phyloP scores from a whole-genome alignment of 2,113 vertebrate species.

The Apus apus region DNA sequence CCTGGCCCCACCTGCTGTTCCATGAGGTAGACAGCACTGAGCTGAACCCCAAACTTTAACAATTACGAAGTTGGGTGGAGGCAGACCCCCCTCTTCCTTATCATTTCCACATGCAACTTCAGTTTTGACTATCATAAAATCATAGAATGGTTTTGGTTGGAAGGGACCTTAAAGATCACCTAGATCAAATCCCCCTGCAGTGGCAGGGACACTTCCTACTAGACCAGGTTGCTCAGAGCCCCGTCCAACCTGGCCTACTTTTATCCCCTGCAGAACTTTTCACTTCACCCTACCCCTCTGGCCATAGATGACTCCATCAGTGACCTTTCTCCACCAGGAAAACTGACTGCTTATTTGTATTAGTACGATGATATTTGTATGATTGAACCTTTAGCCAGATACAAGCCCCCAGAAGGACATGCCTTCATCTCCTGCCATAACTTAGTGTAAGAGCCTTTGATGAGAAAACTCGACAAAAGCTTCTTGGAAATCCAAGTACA shows the following conservation, averaged over 20 bases:
- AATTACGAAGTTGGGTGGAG: no score
- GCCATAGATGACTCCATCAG: accelerated
- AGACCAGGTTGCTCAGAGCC: no score
- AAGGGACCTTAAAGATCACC: no score
- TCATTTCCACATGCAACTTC: background rate
- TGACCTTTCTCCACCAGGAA: background rate
- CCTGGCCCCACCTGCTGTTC: background rate
- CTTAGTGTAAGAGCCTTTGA: background rate
- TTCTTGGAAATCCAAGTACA: background rate
- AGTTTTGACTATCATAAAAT: background rate
- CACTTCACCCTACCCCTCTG: background rate
- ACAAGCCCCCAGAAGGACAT: background rate
- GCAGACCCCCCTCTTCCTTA: background rate
- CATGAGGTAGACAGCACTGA: background rate
- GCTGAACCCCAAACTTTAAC: background rate
- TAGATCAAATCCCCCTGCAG: no score
- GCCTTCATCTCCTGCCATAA: background rate
- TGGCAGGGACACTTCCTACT: no score
- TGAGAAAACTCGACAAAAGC: background rate
- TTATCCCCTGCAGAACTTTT: background rate
- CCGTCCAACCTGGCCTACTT: background rate
- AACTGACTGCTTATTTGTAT: accelerated
- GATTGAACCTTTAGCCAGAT: background rate
- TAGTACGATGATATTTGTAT: no score
- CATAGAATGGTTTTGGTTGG: no score